Evolutionary conservation across 2,113 vertebrate species (phyloP).

Genomic region (Syngnathus scovelli): DNA sequence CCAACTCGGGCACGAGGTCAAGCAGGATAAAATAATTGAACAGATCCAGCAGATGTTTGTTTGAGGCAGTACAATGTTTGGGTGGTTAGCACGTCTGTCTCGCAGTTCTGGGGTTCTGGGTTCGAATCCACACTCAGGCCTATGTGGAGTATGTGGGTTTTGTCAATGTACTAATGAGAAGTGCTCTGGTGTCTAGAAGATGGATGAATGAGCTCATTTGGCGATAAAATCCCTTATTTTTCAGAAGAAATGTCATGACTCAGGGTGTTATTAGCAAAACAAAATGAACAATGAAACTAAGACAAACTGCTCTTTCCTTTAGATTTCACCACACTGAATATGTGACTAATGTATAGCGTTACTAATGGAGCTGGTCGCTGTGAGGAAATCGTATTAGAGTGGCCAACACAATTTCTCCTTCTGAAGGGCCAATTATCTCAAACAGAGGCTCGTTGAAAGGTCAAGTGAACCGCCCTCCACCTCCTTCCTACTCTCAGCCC

Average conservation of each 20-base stretch:
- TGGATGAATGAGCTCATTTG: no score
- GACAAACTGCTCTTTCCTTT: slow-evolving; percentile 27
- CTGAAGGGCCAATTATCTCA: slow-evolving; percentile 71
- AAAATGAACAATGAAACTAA: slow-evolving; percentile 18
- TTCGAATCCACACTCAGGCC: not conserved
- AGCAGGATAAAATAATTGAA: slow-evolving; percentile 4
- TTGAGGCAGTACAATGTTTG: not conserved
- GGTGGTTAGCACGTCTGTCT: not conserved
- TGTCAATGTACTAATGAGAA: no score
- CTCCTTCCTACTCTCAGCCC: not conserved
- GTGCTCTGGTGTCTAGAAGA: no score
- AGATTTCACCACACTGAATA: slow-evolving; percentile 44
- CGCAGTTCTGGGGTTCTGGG: not conserved
- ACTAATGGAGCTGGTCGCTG: slow-evolving; percentile 59
- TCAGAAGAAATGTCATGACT: no score
- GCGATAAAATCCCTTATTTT: no score
- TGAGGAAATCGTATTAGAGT: slow-evolving; percentile 49
- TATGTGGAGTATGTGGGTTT: no score
- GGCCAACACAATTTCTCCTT: slow-evolving; percentile 58
- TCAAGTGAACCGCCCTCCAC: slow-evolving; percentile 47
- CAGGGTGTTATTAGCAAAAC: no score
- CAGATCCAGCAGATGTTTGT: not conserved
- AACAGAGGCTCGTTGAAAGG: slow-evolving; percentile 61
- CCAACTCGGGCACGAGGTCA: not conserved
- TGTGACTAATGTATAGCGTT: slow-evolving; percentile 64